phyloP scores from a whole-genome alignment of 2,797 vertebrate genomes.

The Mus caroli region DNA sequence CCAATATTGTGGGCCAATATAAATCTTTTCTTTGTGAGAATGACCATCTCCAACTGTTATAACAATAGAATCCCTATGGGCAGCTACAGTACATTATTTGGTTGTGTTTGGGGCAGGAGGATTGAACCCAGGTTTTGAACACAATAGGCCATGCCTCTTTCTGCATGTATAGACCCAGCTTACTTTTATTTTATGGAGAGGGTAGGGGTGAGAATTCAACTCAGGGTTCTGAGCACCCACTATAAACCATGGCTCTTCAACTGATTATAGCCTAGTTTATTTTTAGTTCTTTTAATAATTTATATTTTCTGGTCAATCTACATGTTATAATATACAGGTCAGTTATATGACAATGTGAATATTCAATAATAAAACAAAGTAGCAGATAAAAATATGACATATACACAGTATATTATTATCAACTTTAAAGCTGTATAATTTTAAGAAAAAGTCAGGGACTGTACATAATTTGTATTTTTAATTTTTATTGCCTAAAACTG shows the following conservation, averaged over 20 bases:
- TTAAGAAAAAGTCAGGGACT: neutral
- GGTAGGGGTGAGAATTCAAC: neutral
- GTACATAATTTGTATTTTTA: neutral
- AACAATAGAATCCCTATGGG: neutral
- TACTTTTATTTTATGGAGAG: neutral
- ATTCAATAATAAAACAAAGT: neutral
- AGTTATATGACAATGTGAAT: neutral
- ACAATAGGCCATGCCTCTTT: neutral
- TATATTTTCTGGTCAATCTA: neutral
- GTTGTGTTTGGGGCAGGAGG: neutral
- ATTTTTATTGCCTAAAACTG: conserved; percentile 21
- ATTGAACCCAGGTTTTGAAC: neutral
- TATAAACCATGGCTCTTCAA: neutral
- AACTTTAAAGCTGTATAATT: neutral
- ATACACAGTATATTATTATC: neutral
- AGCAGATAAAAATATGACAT: neutral
- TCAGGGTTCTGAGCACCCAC: neutral
- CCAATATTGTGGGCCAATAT: neutral
- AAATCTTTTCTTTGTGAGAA: neutral
- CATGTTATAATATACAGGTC: neutral
- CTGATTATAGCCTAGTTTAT: neutral
- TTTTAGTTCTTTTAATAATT: neutral
- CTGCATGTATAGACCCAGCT: neutral
- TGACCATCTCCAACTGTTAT: neutral
- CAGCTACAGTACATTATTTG: neutral